Conservation (phyloP, 2,888 invertebrate species). For the Chironomus tentans region DNA sequence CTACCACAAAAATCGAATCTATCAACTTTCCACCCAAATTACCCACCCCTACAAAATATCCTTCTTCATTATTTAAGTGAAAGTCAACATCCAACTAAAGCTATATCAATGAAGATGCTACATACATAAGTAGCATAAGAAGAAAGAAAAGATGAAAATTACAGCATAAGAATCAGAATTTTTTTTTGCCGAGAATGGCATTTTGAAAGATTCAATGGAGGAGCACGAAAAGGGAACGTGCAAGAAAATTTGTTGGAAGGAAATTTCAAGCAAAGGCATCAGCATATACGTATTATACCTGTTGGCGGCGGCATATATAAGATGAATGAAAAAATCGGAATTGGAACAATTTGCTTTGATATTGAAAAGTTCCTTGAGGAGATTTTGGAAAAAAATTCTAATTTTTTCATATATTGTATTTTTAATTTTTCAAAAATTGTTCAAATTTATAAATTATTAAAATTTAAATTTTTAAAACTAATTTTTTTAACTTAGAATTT, state of each 20-base stretch:
- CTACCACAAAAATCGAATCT: no score
- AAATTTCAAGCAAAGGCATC: conserved; percentile 15
- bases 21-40: no score
- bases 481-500: no score
- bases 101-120: neutral
- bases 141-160: neutral
- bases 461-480: no score
- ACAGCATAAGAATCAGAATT: neutral
- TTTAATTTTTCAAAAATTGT: no score
- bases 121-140: neutral
- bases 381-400: no score
- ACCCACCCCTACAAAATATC: no score
- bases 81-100: conserved; percentile 6
- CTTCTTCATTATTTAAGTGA: conserved; percentile 16
- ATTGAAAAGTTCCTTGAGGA: no score
- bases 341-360: no score
- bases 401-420: no score
- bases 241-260: neutral
- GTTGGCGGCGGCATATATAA: neutral
- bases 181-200: neutral
- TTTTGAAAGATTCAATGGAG: neutral
- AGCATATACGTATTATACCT: conserved; percentile 3
- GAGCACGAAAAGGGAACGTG: neutral
- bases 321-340: no score
- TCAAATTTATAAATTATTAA: no score